A percentile compares a stretch with the other conserved stretches of the same genome.
Conservation (phyloP, 2,888 invertebrate species). For the Dryadula phaetusa region DNA sequence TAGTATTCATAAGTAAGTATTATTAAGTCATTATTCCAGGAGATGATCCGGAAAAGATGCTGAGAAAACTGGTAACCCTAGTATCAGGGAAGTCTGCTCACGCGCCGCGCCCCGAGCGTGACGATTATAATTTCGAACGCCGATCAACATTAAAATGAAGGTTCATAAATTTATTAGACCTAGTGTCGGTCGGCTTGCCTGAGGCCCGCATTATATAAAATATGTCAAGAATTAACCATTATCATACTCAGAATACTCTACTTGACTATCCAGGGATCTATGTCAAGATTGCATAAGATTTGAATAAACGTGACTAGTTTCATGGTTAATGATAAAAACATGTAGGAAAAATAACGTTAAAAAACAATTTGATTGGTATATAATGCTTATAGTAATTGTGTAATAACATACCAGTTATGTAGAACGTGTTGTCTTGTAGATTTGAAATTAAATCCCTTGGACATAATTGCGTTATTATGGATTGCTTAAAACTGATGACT, state of each 20-base stretch:
- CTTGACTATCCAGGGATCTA: conserved; percentile 59
- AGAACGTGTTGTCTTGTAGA: conserved; percentile 33
- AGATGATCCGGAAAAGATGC: conserved; percentile 6
- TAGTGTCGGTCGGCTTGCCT: conserved; percentile 79
- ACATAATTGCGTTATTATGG: conserved; percentile 39
- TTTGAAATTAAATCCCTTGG: conserved; percentile 42
- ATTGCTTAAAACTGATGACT: conserved; percentile 32
- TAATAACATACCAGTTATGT: conserved; percentile 42
- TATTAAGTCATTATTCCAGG: conserved; percentile 11
- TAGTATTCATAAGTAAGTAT: background rate
- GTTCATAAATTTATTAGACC: conserved; percentile 84
- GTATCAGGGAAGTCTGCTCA: conserved; percentile 44
- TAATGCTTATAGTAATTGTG: conserved; percentile 40
- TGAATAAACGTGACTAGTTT: conserved; percentile 58
- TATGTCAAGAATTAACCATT: conserved; percentile 83
- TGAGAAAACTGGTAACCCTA: conserved; percentile 19
- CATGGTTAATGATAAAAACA: conserved; percentile 44
- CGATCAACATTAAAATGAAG: conserved; percentile 83
- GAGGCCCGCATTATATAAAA: conserved; percentile 80
- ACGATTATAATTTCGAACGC: conserved; percentile 82
- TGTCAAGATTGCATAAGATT: conserved; percentile 56
- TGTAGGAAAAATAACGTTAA: conserved; percentile 41
- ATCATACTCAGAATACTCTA: conserved; percentile 75
- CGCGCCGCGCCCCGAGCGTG: conserved; percentile 75
- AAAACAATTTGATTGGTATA: conserved; percentile 40